phyloP scores from a whole-genome alignment of 2,888 invertebrate species.

The Carterocephalus palaemon region DNA sequence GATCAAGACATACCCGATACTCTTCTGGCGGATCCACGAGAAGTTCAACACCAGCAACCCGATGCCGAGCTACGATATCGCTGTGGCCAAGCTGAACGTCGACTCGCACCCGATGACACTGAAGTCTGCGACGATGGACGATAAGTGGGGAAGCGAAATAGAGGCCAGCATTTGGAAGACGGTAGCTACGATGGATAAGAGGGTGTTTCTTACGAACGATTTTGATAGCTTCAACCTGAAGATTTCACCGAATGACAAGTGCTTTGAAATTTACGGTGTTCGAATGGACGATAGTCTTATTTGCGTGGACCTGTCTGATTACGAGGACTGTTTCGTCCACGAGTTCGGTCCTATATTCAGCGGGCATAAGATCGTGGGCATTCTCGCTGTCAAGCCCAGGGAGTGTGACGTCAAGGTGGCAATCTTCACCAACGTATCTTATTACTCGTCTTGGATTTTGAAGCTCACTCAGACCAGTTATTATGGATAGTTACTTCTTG shows the following conservation, averaged over 20 bases:
- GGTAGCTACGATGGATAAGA: constrained; percentile 56
- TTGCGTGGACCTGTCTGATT: constrained; percentile 51
- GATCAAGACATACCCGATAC: constrained; percentile 52
- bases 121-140: constrained; percentile 49
- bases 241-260: constrained; percentile 36
- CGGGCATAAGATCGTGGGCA: constrained; percentile 52
- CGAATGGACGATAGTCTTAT: constrained; percentile 50
- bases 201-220: constrained; percentile 58
- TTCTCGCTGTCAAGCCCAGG: constrained; percentile 49
- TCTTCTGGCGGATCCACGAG: constrained; percentile 62
- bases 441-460: constrained; percentile 40
- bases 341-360: constrained; percentile 63
- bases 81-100: constrained; percentile 56
- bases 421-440: constrained; percentile 44
- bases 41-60: constrained; percentile 45
- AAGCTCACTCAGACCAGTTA: constrained; percentile 34
- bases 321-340: constrained; percentile 60
- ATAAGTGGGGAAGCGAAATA: constrained; percentile 23
- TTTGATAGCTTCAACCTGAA: constrained; percentile 45
- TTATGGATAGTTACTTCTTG: constrained; percentile 27
- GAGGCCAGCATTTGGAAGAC: constrained; percentile 65
- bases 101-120: constrained; percentile 40
- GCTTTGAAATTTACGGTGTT: constrained; percentile 52
- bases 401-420: constrained; percentile 50
- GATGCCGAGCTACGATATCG: constrained; percentile 50